A percentile compares a stretch with the other conserved stretches of the same genome.
Evolutionary conservation across 2,797 vertebrate species (phyloP).

Genomic region (Chaenodraco wilsoni): DNA sequence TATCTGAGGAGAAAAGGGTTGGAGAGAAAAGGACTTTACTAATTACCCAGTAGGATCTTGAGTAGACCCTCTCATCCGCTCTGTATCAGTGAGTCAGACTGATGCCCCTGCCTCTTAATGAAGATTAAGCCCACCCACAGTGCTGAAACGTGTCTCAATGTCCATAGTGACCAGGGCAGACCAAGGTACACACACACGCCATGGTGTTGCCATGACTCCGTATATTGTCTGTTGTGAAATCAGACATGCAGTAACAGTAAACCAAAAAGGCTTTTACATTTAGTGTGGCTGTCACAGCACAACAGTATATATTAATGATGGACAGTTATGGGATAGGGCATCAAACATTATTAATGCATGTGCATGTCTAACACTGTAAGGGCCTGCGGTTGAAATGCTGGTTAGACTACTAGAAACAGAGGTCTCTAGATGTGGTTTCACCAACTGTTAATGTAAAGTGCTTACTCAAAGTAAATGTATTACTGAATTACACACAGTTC

Average conservation of each 20-base stretch:
- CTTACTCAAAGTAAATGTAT: background rate
- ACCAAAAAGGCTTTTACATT: constrained; percentile 23
- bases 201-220: constrained; percentile 46
- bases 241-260: constrained; percentile 23
- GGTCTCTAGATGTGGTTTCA: background rate
- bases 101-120: constrained; percentile 56
- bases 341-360: constrained; percentile 16
- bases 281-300: constrained; percentile 9
- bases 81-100: constrained; percentile 36
- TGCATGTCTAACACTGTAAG: constrained; percentile 13
- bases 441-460: background rate
- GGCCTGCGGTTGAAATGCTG: background rate
- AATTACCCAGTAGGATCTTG: constrained; percentile 66
- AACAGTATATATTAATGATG: constrained; percentile 17
- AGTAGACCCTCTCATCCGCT: constrained; percentile 41
- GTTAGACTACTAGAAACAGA: background rate
- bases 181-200: constrained; percentile 9
- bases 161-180: constrained; percentile 38
- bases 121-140: constrained; percentile 66
- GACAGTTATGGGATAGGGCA: constrained; percentile 27
- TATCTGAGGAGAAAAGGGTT: constrained; percentile 14
- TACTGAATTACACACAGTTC: background rate
- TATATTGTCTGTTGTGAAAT: constrained; percentile 16
- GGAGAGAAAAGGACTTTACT: constrained; percentile 41
- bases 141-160: constrained; percentile 38